Evolutionary conservation across 2,113 vertebrate genomes (phyloP).

Genomic region (Sminthopsis crassicaudata): DNA sequence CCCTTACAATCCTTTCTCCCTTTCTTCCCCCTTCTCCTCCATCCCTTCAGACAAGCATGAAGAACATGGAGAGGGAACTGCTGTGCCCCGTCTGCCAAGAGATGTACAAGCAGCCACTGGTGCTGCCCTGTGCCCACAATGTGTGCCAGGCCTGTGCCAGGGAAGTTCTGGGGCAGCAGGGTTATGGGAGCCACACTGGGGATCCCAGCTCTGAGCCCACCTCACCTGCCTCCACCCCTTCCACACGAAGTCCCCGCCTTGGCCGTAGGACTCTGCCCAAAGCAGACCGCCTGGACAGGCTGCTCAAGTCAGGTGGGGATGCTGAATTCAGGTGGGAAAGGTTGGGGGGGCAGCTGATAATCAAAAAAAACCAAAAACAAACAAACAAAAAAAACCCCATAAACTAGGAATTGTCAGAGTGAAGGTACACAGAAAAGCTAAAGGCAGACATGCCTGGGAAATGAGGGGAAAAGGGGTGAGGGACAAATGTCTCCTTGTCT

Average conservation of each 20-base stretch:
- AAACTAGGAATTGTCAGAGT: not conserved
- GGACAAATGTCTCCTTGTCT: not conserved
- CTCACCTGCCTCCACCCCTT: slow-evolving; percentile 93
- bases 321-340: accelerated
- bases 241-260: slow-evolving; percentile 92
- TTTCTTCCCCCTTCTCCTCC: slow-evolving; percentile 48
- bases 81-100: slow-evolving; percentile 95
- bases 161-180: slow-evolving; percentile 94
- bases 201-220: slow-evolving; percentile 92
- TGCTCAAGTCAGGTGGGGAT: slow-evolving; percentile 91
- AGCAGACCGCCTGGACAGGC: slow-evolving; percentile 92
- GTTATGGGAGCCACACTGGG: slow-evolving; percentile 87
- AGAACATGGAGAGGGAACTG: slow-evolving; percentile 96
- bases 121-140: slow-evolving; percentile 94
- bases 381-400: accelerated
- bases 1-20: not conserved
- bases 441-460: accelerated
- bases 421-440: not conserved
- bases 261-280: slow-evolving; percentile 88
- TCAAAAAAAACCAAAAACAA: accelerated
- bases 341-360: accelerated
- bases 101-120: slow-evolving; percentile 96
- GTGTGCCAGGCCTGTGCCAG: slow-evolving; percentile 96
- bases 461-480: not conserved
- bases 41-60: slow-evolving; percentile 94